Evolutionary conservation across 2,113 vertebrate genomes (phyloP), one percentile per base, ranked within the genome.

Genomic region (Plectropomus leopardus): DNA sequence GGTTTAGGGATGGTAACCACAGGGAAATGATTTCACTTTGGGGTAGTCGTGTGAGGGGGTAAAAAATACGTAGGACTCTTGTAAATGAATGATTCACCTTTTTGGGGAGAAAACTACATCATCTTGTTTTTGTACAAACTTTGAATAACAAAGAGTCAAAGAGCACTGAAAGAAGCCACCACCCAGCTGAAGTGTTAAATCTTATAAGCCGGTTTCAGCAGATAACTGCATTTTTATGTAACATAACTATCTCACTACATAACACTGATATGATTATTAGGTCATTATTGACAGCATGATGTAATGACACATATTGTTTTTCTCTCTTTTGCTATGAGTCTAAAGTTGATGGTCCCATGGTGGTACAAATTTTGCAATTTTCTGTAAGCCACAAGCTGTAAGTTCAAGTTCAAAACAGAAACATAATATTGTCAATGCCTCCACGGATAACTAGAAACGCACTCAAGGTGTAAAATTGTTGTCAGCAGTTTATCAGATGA

Each of bases 1-100:
- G 61, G 72, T 76, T 84, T 79, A 13, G 57, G 59, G 24, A 58
- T 19, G 40, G 67, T 57, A 70, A 81, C 78, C 80, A 34, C 81
- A 76, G 34, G 24, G 15, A 50, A 71, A n/a, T 72, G 1, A 60
- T 36, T 65, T 48, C 2, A 17, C 55, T 76, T 57, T 73, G 40
- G 45, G 26, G 17, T 23, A 5, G 47, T 26, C 26, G 23, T 40
- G 32, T 21, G 15, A 70, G 15, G 54, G 3, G 9, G 0, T 42
- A 48, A 40, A 63, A 54, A 28, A 30, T 16, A 70, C 70, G 3
- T 68, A 44, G 21, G n/a, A 36, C 42, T 34, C 2, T 26, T n/a
- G 23, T 15, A n/a, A 16, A 50, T 10, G 64, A 30, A 73, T 32
- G 4, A 61, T 11, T 40, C 36, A 40, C 36, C 11, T 40, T 40